A percentile compares a stretch with the other conserved stretches of the same genome.
Conservation (phyloP, 2,797 vertebrate genomes). For the Podarcis lilfordi region DNA sequence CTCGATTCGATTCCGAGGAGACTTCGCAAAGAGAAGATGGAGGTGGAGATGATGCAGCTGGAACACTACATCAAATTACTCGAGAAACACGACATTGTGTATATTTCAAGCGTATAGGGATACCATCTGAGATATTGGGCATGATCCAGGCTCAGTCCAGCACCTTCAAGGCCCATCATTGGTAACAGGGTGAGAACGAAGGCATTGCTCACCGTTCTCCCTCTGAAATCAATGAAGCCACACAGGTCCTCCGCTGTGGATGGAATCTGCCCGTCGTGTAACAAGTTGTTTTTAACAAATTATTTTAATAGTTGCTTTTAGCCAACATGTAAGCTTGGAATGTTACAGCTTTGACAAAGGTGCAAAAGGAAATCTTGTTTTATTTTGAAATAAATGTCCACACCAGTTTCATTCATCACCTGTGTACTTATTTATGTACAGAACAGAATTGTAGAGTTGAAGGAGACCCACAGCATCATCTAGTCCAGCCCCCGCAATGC, state of each 20-base stretch:
- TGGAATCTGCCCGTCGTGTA: neutral
- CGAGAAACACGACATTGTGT: neutral
- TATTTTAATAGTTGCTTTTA: too few relatives aligned
- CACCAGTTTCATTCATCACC: neutral
- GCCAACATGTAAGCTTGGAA: too few relatives aligned
- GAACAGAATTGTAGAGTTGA: neutral
- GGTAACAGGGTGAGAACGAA: neutral
- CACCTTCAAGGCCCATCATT: neutral
- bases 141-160: neutral
- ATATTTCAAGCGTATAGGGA: neutral
- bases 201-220: neutral
- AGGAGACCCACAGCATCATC: neutral
- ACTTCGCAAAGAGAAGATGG: conserved; percentile 19
- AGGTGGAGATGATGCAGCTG: conserved; percentile 15
- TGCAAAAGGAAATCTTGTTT: neutral
- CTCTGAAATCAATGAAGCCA: neutral
- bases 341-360: neutral
- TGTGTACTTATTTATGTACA: too few relatives aligned
- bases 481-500: neutral
- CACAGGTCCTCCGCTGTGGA: too few relatives aligned
- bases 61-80: neutral
- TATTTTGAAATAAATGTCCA: neutral
- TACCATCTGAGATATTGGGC: fast-evolving
- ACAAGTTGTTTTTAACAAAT: neutral
- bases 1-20: neutral